Percentiles rank a stretch among this genome's conserved stretches.
These are phyloP conservation scores for Battus philenor DNA, from an alignment of 1,140 invertebrate genomes.

Conservation along the genomic window DNA sequence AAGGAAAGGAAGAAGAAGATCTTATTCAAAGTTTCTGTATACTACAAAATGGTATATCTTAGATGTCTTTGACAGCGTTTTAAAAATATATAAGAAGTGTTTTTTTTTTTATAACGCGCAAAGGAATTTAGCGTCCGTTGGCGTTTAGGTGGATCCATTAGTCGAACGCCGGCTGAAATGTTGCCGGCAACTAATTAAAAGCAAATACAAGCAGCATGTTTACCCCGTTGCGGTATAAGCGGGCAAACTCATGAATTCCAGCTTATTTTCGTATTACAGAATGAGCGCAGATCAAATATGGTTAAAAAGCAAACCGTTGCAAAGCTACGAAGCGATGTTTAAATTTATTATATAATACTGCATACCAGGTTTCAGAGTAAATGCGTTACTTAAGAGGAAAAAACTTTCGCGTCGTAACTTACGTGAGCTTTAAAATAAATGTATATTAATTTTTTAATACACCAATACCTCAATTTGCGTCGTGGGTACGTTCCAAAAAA, in stretches of 20 bases:
- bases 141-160: conserved; percentile 3
- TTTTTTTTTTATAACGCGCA: too few species aligned
- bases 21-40: too few species aligned
- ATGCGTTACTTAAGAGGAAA: conserved; percentile 9
- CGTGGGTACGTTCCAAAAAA: too few species aligned
- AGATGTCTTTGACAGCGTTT: too few species aligned
- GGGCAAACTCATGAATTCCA: conserved; percentile 15
- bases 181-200: conserved; percentile 10
- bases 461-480: too few species aligned
- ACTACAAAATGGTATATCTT: too few species aligned
- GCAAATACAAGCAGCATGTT: conserved; percentile 7
- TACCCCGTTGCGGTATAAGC: conserved; percentile 1
- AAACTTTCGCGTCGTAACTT: conserved; percentile 8
- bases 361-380: background rate
- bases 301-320: conserved; percentile 13
- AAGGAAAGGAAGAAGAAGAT: too few species aligned
- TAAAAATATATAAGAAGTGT: too few species aligned
- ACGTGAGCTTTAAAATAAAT: too few species aligned
- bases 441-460: too few species aligned
- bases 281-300: conserved; percentile 12
- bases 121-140: background rate
- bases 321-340: background rate
- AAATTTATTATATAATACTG: conserved; percentile 9
- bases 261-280: conserved; percentile 13
- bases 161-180: conserved; percentile 4